Base-by-base conservation (phyloP, 1,140 invertebrate species). In the Apocrypta bakeri region DNA sequence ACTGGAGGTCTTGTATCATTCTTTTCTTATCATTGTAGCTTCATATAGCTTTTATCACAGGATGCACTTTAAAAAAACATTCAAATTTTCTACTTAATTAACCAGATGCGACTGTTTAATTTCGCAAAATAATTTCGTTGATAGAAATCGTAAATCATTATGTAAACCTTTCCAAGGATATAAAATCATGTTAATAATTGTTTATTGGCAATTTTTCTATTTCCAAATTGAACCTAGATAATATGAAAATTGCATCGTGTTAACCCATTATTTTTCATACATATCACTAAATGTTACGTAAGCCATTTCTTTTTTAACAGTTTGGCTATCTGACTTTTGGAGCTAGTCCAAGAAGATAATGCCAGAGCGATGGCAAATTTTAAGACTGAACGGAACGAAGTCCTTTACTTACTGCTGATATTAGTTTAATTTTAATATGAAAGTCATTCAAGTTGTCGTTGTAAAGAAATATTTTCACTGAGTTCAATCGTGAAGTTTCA, bases 271-370 rank as follows among this genome's bases (percentile, higher is more conserved):
- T 75, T 75, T n/a, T 61, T 6, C 12, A 11, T 74, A 42, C 6
- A n/a, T 48, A 68, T 56, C 63, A 68, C 68, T 40, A 48, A 56
- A 69, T 56, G 37, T 71, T 61, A 77, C 71, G 73, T 82, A 25
- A 82, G 25, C 42, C 33, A 71, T 79, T 79, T 75, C 25, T 78
- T n/a, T 83, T 66, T 84, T 78, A 83, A 77, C 40, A 88, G 86
- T 87, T 40, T 87, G 88, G 88, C 84, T 87, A 31, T 87, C 88
- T 4, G 86, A 85, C 27, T 88, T 88, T 42, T 88, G 88, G 88
- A 87, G 81, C 76, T 83, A 83, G 33, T 83, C 76, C 81, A 83
- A 73, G 76, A 74, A 72, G 79, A 78, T 66, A 40, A 42, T 66
- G 75, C 56, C 81, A 76, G 42, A 8, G 7, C 69, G 42, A 63